Base-by-base conservation (phyloP, 2,797 vertebrate species). In the Okamejei kenojei region DNA sequence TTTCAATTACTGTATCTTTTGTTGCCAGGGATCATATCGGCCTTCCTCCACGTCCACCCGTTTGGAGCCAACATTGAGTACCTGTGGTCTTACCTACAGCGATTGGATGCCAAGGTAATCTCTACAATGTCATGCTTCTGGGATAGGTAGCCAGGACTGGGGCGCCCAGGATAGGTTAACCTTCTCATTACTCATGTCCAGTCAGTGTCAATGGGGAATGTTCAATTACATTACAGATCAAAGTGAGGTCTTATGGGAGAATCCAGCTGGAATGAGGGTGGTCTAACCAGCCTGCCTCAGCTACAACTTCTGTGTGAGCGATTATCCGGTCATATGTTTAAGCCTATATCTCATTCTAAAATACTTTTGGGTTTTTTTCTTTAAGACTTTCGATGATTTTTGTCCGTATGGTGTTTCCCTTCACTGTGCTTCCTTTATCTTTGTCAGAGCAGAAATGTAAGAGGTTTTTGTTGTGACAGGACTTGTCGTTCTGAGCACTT, bases 11-110 rank as follows among this genome's bases (percentile, higher is more conserved):
- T 58, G 93, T 35, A 7, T 13, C 94, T 95, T 94, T 93, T 80
- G 95, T 95, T 94, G 93, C 38, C 96, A 99, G 98, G 98, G 93
- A 97, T 99, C 93, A 98, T 99, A 94, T 99, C 98, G 15, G 99
- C 98, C 19, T 99, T 99, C 96, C 98, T 99, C 93, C 98, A 99
- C 0, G 98, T 99, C 71, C 98, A 99, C 94, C 98, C 98, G 10
- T 99, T 99, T 13, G 98, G 98, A 94, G 98, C 98, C 90, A 99
- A 99, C 94, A 98, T 99, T 93, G 98, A 99, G 93, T 99, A 99
- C 93, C 97, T 99, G 93, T 98, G 98, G 98, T 99, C 98, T 0
- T 99, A 99, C 94, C 98, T 99, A 93, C 98, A 98, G 95, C 98
- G 98, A 94, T 95, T 99, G 95, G 98, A 99, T 96, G 97, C 98